Evolutionary conservation across 2,888 invertebrate species (phyloP), one percentile per base, ranked within the genome.

Genomic region (Rhogogaster chlorosoma): DNA sequence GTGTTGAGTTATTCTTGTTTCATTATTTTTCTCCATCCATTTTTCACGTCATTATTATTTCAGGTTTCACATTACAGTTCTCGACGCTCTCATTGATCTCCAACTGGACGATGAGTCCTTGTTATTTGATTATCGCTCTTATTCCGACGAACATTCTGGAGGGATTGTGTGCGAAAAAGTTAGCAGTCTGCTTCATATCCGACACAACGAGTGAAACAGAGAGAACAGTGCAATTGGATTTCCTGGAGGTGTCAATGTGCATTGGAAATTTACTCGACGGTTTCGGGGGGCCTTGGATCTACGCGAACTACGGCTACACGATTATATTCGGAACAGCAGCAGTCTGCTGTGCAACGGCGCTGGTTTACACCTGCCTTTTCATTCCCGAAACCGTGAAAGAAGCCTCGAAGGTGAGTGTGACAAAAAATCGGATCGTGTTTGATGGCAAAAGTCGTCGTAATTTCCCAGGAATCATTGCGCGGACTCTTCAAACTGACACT

Each of bases 231-330:
- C 89, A 89, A 75, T 87, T 93, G 70, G 90, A 91, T 71, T 90
- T 87, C 45, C 91, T 96, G 86, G 96, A 96, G 89, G 95, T 94
- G 0, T 92, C 94, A 0, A 92, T 95, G 75, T 89, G 94, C n/a
- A n/a, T n/a, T 0, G 97, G 97, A 18, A 93, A 95, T 86, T 94
- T 97, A 84, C 85, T 95, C 29, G 97, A 97, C 15, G 94, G 95
- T 12, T 90, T 96, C 29, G 89, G 93, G 0, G 96, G 96, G 88
- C 95, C 96, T 2, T 94, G 95, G 86, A 89, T 96, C 1, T 94
- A 96, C 83, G 93, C 94, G 45, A 90, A 92, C 3, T 94, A 94
- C 29, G 95, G 95, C 12, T 95, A 95, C 89, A 92, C 94, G 0
- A 94, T 94, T 77, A 93, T 96, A 26, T 94, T 95, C 86, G 89